phyloP scores from a whole-genome alignment of 2,888 invertebrate genomes.

The Glyphotaelius pellucidus region DNA sequence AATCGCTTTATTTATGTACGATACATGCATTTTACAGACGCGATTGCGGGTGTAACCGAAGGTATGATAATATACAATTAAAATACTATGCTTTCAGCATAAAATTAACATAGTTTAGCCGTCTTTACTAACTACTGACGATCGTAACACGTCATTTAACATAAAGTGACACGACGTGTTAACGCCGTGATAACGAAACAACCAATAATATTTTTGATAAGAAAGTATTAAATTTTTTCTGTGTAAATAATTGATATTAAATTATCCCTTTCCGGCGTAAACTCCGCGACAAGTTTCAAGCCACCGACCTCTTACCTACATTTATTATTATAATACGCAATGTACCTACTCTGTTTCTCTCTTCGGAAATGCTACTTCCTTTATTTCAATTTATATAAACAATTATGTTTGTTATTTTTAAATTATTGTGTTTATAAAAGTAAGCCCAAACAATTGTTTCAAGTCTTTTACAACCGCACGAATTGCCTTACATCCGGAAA shows the following conservation, averaged over 20 bases:
- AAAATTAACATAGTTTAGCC: slow-evolving; percentile 18
- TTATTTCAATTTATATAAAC: no score
- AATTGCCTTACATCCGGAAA: no score
- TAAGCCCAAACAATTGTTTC: no score
- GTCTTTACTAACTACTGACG: not conserved
- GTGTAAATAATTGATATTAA: slow-evolving; percentile 15
- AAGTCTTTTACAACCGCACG: no score
- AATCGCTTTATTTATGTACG: slow-evolving; percentile 56
- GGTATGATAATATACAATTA: slow-evolving; percentile 39
- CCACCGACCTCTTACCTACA: not conserved
- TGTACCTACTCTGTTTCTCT: no score
- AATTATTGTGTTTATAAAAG: no score
- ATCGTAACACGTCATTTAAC: not conserved
- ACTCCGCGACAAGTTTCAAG: not conserved
- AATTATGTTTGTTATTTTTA: no score
- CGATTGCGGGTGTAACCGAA: slow-evolving; percentile 50
- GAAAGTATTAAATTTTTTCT: not conserved
- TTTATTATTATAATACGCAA: no score
- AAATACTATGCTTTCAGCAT: not conserved
- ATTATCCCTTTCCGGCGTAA: slow-evolving; percentile 25
- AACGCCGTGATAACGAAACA: not conserved
- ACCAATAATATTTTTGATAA: slow-evolving; percentile 28
- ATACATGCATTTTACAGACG: slow-evolving; percentile 56
- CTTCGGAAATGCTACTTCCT: no score
- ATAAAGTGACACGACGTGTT: not conserved